Evolutionary conservation across 2,113 vertebrate species (phyloP), one percentile per base, ranked within the genome.

Genomic region (Cygnus buccinator): DNA sequence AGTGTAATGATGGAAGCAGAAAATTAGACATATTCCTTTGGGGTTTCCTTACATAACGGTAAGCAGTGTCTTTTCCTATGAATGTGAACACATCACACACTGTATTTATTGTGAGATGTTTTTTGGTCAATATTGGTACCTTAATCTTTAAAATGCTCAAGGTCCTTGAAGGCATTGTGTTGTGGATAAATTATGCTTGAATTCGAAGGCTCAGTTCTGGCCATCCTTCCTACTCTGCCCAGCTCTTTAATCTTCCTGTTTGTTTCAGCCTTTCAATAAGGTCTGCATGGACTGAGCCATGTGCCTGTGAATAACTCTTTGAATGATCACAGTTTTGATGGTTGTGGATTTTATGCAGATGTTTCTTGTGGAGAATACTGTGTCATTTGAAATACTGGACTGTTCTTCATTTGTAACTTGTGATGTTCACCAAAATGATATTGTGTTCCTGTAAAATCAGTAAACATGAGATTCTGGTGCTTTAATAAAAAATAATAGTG

Each of bases 401-500:
- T 35, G 18, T 61, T 94, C 26, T 89, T 95, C 63, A 67, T 65
- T 90, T 73, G 57, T 78, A 66, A 65, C 29, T 96, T 89, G 19
- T 88, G 92, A 88, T 89, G 92, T 31, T 83, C 46, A 95, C 54
- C 70, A 72, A 95, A 97, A 94, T 89, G 68, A 74, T 75, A 70
- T 13, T 75, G 57, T 75, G 67, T 63, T 88, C 62, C 31, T 84
- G 71, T 33, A 93, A 87, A 91, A 90, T 66, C 65, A 88, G 59
- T 93, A 90, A 96, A 96, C 70, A 91, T 62, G 89, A 96, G 41
- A 92, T 84, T 65, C 19, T 70, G 21, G 68, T 72, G 13, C 71
- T 39, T 13, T 92, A 90, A 84, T 94, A 76, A 96, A 97, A 96
- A 96, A 93, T 86, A 97, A 88, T 94, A 97, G 95, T 93, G 23